phyloP scores from a whole-genome alignment of 2,888 invertebrate genomes.

The Drosophila niveifrons region DNA sequence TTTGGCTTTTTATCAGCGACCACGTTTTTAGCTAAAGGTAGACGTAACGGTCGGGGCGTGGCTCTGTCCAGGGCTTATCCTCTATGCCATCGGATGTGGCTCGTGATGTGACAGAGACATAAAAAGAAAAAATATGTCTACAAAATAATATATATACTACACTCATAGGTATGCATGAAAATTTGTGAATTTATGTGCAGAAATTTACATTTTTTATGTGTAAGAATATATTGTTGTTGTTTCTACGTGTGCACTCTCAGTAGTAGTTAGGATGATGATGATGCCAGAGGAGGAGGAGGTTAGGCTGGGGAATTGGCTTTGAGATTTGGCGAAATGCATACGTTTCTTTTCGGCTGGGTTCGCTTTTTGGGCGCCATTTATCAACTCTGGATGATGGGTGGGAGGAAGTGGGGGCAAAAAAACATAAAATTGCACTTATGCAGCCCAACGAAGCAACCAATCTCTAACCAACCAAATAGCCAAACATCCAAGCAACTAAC shows the following conservation, averaged over 20 bases:
- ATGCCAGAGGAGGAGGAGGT: not conserved
- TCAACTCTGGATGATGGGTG: conserved; percentile 66
- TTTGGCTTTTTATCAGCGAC: conserved; percentile 61
- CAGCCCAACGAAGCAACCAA: conserved; percentile 45
- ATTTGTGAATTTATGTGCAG: conserved; percentile 74
- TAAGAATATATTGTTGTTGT: conserved; percentile 37
- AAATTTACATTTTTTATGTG: conserved; percentile 67
- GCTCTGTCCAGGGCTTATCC: conserved; percentile 37
- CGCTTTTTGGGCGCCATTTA: conserved; percentile 58
- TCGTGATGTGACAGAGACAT: conserved; percentile 51
- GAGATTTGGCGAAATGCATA: conserved; percentile 56
- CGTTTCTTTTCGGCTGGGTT: not conserved
- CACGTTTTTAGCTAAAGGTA: conserved; percentile 56
- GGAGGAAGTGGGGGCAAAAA: conserved; percentile 58
- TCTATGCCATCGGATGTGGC: conserved; percentile 13
- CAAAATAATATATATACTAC: conserved; percentile 21
- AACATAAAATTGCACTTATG: conserved; percentile 79
- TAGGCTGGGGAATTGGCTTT: conserved; percentile 41
- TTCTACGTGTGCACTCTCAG: conserved; percentile 22
- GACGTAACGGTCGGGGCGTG: conserved; percentile 42
- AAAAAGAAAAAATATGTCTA: conserved; percentile 48
- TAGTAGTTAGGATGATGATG: not conserved
- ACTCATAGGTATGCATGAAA: conserved; percentile 49
- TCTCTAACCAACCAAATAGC: conserved; percentile 31
- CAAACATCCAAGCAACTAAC: not conserved